Base-by-base conservation (phyloP, 2,113 vertebrate genomes). In the Clarias macrocephalus region DNA sequence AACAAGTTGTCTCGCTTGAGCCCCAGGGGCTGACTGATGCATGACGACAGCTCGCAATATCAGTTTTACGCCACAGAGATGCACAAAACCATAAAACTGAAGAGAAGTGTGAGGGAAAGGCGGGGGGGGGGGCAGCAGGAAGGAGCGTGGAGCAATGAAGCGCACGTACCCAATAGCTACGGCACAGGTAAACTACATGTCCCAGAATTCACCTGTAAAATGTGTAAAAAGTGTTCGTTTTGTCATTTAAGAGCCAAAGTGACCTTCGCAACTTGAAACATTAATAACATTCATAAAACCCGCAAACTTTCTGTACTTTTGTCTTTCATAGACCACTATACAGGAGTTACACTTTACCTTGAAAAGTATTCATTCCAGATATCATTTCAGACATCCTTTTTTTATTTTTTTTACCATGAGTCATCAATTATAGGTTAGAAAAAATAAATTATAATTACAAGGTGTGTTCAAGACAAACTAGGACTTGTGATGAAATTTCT, bases 11-110 rank as follows among this genome's bases (percentile, higher is more conserved):
- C 86, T 70, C 73, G 15, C 8, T 52, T 56, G 82, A 57, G 82
- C 82, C 77, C 56, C 62, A 70, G 85, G 88, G 86, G 65, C 82
- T 75, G 89, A 76, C 80, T 90, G 90, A 90, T 84, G 87, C 87
- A 88, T 87, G 85, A 86, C 33, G 65, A 83, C 15, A 8, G 54
- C 60, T 28, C 30, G 56, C 76, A 56, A 66, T 62, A 91, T 91
- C 87, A 87, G 87, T 91, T 88, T 83, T 52, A 90, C 13, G 37
- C 66, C 86, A 75, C 62, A 12, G 66, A 87, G 25, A 73, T n/a
- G 65, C 79, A 82, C 75, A 70, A 52, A 81, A 48, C 56, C 59
- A 70, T 42, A 54, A 70, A 82, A 82, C 79, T 56, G 7, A 73
- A 54, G n/a, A 28, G 54, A 56, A 25, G 2, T 1, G 2, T 13